A percentile compares a stretch with the other conserved stretches of the same genome.
phyloP scores from a whole-genome alignment of 2,888 invertebrate species.

The Fragum whitleyi region DNA sequence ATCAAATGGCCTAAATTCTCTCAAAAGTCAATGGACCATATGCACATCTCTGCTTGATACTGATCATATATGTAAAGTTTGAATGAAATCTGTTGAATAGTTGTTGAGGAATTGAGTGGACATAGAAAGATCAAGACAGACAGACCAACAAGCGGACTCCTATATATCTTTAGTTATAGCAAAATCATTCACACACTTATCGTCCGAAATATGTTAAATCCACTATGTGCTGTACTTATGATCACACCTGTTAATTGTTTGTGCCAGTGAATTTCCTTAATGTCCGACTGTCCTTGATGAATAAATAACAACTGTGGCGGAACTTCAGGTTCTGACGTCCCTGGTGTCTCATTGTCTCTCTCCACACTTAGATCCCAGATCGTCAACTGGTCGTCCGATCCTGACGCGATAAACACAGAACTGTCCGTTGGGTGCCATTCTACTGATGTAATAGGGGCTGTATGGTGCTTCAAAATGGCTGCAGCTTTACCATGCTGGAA shows the following conservation, averaged over 20 bases:
- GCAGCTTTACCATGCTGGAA: conserved; percentile 89
- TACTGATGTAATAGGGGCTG: conserved; percentile 95
- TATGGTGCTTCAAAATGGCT: conserved; percentile 98
- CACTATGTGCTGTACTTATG: conserved; percentile 96
- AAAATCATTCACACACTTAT: conserved; percentile 91
- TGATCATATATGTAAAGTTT: no score
- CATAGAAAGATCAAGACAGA: no score
- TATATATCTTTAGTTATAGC: no score
- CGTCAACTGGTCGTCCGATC: conserved; percentile 97
- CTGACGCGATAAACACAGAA: conserved; percentile 96
- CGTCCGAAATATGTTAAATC: conserved; percentile 98
- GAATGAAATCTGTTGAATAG: no score
- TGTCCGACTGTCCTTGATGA: conserved; percentile 98
- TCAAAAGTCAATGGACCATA: no score
- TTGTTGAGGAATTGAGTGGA: no score
- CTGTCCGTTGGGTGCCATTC: conserved; percentile 98
- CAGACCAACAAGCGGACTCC: no score
- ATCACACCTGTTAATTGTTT: conserved; percentile 96
- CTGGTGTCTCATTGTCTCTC: conserved; percentile 73
- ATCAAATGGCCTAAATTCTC: no score
- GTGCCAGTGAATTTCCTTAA: conserved; percentile 99
- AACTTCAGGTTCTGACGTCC: conserved; percentile 79
- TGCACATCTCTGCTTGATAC: no score
- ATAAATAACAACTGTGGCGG: conserved; percentile 98
- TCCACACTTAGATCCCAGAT: conserved; percentile 94